These are phyloP conservation scores for Eutrigla gurnardus DNA, from an alignment of 2,797 vertebrate genomes.

Conservation along the genomic window DNA sequence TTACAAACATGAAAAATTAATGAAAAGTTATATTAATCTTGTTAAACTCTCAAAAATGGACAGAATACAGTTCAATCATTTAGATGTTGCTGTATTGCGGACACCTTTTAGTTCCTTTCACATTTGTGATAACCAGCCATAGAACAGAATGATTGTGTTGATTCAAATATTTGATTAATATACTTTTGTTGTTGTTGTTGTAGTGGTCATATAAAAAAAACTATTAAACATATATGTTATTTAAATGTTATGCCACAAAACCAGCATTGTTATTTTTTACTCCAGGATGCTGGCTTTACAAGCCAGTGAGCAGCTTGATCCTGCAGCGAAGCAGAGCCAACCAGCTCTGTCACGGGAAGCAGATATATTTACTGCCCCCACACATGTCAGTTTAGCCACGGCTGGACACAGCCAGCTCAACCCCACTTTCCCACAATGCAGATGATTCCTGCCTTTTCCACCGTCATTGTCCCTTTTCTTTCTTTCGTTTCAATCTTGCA, in stretches of 20 bases:
- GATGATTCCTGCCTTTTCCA: constrained; percentile 27
- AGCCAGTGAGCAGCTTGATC: constrained; percentile 44
- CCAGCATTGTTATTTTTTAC: background rate
- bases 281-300: background rate
- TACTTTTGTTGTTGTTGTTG: background rate
- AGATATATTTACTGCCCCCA: constrained; percentile 74
- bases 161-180: background rate
- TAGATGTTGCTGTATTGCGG: background rate
- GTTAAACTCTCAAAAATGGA: no score
- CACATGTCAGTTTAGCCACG: constrained; percentile 61
- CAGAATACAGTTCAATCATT: no score
- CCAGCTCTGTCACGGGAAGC: constrained; percentile 81
- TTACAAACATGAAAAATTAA: background rate
- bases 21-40: background rate
- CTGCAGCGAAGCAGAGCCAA: constrained; percentile 38
- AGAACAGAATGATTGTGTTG: background rate
- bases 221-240: background rate
- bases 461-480: background rate
- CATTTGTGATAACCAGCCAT: background rate
- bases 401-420: constrained; percentile 52
- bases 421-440: constrained; percentile 75
- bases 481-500: constrained; percentile 18
- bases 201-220: background rate
- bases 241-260: background rate
- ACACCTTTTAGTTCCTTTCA: background rate